Percentiles rank a stretch among this genome's conserved stretches.
Evolutionary conservation across 2,797 vertebrate genomes (phyloP).

Genomic region (Hemitrygon akajei): DNA sequence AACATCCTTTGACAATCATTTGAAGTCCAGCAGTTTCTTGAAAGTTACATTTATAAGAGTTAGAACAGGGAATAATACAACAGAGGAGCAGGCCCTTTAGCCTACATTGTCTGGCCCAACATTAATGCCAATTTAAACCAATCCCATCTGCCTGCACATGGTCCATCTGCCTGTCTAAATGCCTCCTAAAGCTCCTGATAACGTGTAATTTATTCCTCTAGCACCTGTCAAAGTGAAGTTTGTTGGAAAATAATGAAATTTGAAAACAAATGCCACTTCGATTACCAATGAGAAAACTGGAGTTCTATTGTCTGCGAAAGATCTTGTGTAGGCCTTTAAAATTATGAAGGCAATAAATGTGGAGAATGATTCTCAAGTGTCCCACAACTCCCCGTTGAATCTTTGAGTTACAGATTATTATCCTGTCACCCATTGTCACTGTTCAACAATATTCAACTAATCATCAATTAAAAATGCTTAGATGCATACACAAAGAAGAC

Average conservation of each 20-base stretch:
- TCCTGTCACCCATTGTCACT: too few species aligned
- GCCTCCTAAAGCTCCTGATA: too few species aligned
- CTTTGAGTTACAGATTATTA: background rate
- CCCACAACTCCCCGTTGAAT: background rate
- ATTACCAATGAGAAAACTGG: background rate
- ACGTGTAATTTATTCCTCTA: background rate
- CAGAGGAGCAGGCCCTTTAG: too few species aligned
- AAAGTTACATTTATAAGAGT: background rate
- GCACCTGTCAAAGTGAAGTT: background rate
- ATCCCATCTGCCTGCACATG: too few species aligned
- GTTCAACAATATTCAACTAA: too few species aligned
- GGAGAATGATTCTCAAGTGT: background rate
- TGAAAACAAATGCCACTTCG: background rate
- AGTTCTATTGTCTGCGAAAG: background rate
- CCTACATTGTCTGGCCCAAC: too few species aligned
- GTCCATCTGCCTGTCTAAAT: too few species aligned
- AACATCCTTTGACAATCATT: background rate
- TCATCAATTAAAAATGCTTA: background rate
- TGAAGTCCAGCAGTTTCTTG: background rate
- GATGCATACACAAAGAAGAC: background rate
- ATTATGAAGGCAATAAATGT: background rate
- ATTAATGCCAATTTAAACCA: too few species aligned
- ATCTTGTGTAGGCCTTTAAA: background rate
- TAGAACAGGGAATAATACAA: too few species aligned
- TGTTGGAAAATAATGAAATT: background rate